phyloP scores from a whole-genome alignment of 1,140 invertebrate genomes.

The Cyclina sinensis region DNA sequence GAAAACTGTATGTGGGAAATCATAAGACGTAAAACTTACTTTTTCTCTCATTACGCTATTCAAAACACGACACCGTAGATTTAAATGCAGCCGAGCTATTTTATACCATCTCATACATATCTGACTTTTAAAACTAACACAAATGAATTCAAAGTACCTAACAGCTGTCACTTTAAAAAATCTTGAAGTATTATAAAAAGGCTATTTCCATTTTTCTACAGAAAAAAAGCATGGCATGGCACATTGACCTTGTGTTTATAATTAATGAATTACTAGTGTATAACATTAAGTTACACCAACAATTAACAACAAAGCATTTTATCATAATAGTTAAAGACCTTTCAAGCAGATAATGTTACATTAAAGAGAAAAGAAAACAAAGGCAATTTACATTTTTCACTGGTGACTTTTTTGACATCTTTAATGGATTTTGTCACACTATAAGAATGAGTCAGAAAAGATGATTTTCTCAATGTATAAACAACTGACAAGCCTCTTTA shows the following conservation, averaged over 20 bases:
- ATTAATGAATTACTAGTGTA: neutral
- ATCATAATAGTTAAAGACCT: slow-evolving; percentile 1
- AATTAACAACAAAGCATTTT: neutral
- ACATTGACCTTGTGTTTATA: neutral
- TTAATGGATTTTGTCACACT: slow-evolving; percentile 25
- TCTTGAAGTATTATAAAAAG: no score
- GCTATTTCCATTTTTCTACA: no score
- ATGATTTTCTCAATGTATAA: neutral
- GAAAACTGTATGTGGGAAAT: no score
- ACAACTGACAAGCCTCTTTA: slow-evolving; percentile 6
- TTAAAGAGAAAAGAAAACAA: neutral
- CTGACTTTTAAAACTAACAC: no score
- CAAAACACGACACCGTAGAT: no score
- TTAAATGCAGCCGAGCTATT: no score
- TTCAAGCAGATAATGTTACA: neutral
- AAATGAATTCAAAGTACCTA: no score
- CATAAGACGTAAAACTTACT: no score
- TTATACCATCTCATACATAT: no score
- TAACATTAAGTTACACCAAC: neutral
- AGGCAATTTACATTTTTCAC: neutral
- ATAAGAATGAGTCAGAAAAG: neutral
- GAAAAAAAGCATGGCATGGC: no score
- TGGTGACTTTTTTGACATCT: slow-evolving; percentile 16
- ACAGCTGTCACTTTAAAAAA: no score
- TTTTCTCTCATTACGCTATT: no score